A percentile compares a stretch with the other conserved stretches of the same genome.
Evolutionary conservation across 2,797 vertebrate genomes (phyloP).

Genomic region (Phoebastria nigripes): DNA sequence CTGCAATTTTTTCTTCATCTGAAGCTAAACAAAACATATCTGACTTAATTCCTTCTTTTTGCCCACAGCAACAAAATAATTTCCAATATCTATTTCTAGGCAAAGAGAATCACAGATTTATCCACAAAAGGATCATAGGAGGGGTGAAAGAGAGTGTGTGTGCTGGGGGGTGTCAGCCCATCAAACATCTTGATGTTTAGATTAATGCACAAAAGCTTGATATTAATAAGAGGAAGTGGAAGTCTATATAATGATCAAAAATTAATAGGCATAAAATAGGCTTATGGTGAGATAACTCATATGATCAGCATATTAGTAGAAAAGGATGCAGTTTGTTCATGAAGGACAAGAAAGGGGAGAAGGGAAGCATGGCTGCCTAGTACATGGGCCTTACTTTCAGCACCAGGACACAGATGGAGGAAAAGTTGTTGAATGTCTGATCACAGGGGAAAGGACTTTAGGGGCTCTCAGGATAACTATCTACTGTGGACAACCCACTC

Average conservation of each 20-base stretch:
- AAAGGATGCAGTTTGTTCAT: not conserved
- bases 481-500: not conserved
- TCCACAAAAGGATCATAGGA: not conserved
- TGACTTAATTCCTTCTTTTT: not conserved
- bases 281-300: not conserved
- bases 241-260: not conserved
- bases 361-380: not conserved
- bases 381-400: not conserved
- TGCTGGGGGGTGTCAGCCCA: not conserved
- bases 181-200: not conserved
- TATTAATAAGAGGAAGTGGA: not conserved
- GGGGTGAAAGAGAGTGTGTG: not conserved
- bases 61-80: not conserved
- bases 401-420: not conserved
- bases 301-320: fast-evolving
- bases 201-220: not conserved
- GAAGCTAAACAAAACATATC: not conserved
- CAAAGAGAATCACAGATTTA: not conserved
- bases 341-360: not conserved
- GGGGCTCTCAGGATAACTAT: not conserved
- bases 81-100: not conserved
- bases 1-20: not conserved
- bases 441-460: not conserved
- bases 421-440: not conserved
- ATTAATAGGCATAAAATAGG: not conserved